Conservation (phyloP, 2,888 invertebrate species). For the Cryptus armator region DNA sequence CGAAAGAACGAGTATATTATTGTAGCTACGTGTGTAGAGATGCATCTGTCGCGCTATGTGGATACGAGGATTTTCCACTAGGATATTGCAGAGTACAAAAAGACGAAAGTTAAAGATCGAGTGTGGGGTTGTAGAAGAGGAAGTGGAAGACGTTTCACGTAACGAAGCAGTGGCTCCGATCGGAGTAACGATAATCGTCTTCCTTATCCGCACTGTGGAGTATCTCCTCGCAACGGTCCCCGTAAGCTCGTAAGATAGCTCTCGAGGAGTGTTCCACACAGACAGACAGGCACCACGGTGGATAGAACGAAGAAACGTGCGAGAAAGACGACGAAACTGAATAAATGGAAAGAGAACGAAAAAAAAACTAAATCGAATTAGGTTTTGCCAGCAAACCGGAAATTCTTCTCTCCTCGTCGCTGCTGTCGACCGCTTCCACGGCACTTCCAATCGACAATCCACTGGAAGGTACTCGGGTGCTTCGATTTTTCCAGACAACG, state of each 20-base stretch:
- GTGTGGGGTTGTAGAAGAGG: slow-evolving; percentile 20
- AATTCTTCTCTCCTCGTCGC: slow-evolving; percentile 45
- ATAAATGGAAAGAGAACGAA: background rate
- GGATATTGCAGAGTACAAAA: slow-evolving; percentile 1
- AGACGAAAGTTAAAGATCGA: slow-evolving; percentile 9
- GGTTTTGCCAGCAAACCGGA: slow-evolving; percentile 57
- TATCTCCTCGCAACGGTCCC: background rate
- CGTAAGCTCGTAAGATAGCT: slow-evolving; percentile 7
- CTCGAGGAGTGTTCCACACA: background rate
- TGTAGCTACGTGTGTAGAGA: background rate
- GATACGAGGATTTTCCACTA: slow-evolving; percentile 9
- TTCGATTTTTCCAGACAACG: slow-evolving; percentile 11
- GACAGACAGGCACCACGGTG: background rate
- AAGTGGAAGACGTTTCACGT: slow-evolving; percentile 32
- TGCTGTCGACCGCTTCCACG: slow-evolving; percentile 33
- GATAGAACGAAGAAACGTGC: background rate
- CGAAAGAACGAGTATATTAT: slow-evolving; percentile 13
- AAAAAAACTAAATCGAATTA: slow-evolving; percentile 55
- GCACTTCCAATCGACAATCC: slow-evolving; percentile 22
- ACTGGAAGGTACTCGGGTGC: slow-evolving; percentile 5
- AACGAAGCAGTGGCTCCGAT: slow-evolving; percentile 33
- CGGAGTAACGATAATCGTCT: slow-evolving; percentile 50
- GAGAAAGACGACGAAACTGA: background rate
- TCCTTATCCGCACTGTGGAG: slow-evolving; percentile 37
- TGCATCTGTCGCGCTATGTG: slow-evolving; percentile 13